These are phyloP conservation scores for Mormyrus iriodes DNA, from an alignment of 2,113 vertebrate genomes.

Conservation along the genomic window DNA sequence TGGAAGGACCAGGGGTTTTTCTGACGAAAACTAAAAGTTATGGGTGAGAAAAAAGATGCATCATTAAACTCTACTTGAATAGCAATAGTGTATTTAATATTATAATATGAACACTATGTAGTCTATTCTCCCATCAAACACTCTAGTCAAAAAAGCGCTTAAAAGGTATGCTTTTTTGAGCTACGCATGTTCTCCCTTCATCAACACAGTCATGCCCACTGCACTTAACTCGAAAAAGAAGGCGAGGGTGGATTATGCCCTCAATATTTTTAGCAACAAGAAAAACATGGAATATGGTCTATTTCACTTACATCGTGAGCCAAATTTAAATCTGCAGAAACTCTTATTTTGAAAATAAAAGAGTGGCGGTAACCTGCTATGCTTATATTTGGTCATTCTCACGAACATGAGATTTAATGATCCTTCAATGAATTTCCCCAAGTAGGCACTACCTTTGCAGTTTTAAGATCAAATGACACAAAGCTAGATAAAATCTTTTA, in stretches of 20 bases:
- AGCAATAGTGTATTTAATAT: neutral
- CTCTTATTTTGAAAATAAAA: neutral
- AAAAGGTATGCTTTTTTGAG: neutral
- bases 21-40: neutral
- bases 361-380: neutral
- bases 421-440: neutral
- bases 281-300: neutral
- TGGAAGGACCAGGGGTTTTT: slow-evolving; percentile 1
- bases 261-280: neutral
- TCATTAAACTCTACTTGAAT: neutral
- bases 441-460: neutral
- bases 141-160: neutral
- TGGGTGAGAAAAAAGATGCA: neutral
- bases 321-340: neutral
- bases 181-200: neutral
- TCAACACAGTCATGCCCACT: neutral
- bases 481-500: neutral
- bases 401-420: neutral
- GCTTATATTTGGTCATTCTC: neutral
- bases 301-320: neutral
- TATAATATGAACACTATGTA: neutral
- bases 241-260: neutral
- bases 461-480: neutral
- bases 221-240: neutral
- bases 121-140: neutral